phyloP scores from a whole-genome alignment of 2,888 invertebrate species.

The Archips crataeganus region DNA sequence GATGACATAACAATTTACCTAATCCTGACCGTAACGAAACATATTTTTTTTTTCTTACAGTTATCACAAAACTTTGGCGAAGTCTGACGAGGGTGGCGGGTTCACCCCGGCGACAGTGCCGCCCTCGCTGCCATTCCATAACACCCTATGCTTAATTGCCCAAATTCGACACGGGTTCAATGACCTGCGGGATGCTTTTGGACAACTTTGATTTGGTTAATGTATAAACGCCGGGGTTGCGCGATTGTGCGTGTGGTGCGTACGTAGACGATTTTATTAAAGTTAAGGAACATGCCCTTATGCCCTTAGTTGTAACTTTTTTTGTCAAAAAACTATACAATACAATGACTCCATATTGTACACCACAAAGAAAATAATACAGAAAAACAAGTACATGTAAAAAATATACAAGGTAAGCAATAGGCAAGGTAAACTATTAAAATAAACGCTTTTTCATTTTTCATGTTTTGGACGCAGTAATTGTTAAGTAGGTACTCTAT shows the following conservation, averaged over 20 bases:
- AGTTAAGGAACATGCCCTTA: too few species aligned
- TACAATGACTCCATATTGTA: too few species aligned
- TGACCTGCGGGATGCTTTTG: constrained; percentile 61
- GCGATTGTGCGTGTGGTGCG: neutral
- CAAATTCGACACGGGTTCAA: constrained; percentile 74
- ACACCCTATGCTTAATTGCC: constrained; percentile 81
- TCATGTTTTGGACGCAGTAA: too few species aligned
- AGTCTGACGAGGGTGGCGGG: constrained; percentile 71
- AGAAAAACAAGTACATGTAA: too few species aligned
- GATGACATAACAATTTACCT: too few species aligned
- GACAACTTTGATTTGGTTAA: constrained; percentile 44
- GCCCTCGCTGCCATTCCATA: constrained; percentile 63
- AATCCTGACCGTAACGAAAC: neutral
- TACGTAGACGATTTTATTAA: neutral
- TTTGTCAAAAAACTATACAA: too few species aligned
- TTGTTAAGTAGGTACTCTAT: too few species aligned
- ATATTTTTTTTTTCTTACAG: neutral
- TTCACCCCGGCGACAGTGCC: constrained; percentile 84
- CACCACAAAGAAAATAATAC: too few species aligned
- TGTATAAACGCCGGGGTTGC: neutral
- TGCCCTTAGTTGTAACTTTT: too few species aligned
- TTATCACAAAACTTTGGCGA: constrained; percentile 57
- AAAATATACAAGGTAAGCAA: too few species aligned
- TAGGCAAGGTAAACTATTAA: too few species aligned
- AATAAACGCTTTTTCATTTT: too few species aligned